Conservation (phyloP, 2,797 vertebrate species). For the Coracias cyanogaster region DNA sequence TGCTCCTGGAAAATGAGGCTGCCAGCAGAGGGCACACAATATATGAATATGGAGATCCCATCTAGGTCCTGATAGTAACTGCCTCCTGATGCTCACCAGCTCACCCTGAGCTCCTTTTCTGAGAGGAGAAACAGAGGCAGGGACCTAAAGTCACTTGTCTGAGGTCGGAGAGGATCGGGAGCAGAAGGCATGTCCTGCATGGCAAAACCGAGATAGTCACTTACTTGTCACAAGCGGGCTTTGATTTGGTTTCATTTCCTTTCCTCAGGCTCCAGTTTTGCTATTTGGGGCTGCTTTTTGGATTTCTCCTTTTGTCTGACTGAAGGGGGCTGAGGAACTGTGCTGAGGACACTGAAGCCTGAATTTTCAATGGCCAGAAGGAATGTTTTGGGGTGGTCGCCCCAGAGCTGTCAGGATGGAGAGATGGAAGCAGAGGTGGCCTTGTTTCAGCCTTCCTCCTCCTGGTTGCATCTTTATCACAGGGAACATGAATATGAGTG, state of each 20-base stretch:
- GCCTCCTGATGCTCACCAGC: not conserved
- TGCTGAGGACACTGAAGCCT: not conserved
- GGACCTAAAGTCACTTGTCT: not conserved
- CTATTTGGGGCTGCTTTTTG: not conserved
- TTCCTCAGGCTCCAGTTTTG: not conserved
- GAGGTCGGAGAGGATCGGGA: fast-evolving
- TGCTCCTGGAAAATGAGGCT: not conserved
- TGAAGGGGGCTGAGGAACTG: not conserved
- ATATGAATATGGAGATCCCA: not conserved
- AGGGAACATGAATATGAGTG: fast-evolving
- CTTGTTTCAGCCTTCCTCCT: not conserved
- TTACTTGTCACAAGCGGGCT: not conserved
- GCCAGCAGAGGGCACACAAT: slow-evolving; percentile 64
- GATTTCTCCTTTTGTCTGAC: not conserved
- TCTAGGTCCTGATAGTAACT: not conserved
- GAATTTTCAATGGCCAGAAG: not conserved
- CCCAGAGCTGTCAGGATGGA: not conserved
- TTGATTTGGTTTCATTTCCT: not conserved
- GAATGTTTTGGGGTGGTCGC: not conserved
- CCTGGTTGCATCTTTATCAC: fast-evolving
- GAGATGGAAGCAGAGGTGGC: not conserved
- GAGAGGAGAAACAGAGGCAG: not conserved
- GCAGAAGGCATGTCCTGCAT: not conserved
- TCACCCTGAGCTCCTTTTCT: not conserved
- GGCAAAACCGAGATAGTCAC: fast-evolving